Percentiles rank a stretch among this genome's conserved stretches.
Conservation (phyloP, 2,113 vertebrate species). For the Castor canadensis region DNA sequence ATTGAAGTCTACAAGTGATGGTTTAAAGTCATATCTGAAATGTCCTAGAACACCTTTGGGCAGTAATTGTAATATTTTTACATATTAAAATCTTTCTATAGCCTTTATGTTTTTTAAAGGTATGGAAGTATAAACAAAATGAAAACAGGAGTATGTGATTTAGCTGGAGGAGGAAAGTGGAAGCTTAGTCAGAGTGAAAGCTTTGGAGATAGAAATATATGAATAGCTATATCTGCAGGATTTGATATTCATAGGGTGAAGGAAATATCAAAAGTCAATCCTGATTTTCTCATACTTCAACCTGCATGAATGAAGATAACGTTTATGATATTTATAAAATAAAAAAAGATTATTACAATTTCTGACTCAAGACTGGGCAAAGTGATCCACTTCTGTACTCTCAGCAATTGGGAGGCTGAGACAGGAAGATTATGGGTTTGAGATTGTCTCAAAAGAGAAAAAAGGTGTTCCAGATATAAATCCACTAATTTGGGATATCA, state of each 20-base stretch:
- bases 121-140: neutral
- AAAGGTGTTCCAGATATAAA: neutral
- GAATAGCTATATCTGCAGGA: neutral
- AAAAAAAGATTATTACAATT: neutral
- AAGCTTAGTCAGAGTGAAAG: rapidly evolving
- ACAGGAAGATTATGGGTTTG: too few species aligned
- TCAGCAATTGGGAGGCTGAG: too few species aligned
- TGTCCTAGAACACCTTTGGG: neutral
- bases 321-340: neutral
- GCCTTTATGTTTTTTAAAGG: neutral
- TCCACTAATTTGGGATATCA: neutral
- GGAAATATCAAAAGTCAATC: neutral
- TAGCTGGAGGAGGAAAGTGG: neutral
- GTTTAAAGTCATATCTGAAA: neutral
- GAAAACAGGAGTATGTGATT: neutral
- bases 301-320: neutral
- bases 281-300: neutral
- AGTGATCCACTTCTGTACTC: too few species aligned
- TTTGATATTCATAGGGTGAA: neutral
- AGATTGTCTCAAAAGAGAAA: too few species aligned
- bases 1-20: neutral
- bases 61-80: neutral
- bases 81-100: neutral
- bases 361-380: neutral
- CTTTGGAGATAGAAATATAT: neutral